Conservation (phyloP, 2,113 vertebrate genomes). For the Anhinga rufa region DNA sequence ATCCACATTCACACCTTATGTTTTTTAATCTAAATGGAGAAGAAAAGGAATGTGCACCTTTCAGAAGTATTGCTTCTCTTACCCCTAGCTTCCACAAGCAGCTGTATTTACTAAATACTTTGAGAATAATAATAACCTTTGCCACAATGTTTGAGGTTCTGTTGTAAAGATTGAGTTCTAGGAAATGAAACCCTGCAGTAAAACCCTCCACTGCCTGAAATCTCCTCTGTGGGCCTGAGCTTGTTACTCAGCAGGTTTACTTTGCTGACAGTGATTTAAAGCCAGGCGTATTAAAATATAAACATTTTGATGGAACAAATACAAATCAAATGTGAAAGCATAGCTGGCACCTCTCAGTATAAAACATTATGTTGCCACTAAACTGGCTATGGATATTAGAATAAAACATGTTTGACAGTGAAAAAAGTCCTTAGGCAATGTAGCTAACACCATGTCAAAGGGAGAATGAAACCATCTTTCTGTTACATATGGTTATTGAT, state of each 20-base stretch:
- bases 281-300: background rate
- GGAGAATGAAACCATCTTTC: slow-evolving; percentile 59
- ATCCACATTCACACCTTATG: background rate
- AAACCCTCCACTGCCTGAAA: background rate
- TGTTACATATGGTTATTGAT: slow-evolving; percentile 54
- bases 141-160: background rate
- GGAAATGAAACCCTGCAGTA: background rate
- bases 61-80: background rate
- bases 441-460: slow-evolving; percentile 38
- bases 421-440: slow-evolving; percentile 20
- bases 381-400: slow-evolving; percentile 30
- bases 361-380: slow-evolving; percentile 33
- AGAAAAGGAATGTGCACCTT: background rate
- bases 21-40: background rate
- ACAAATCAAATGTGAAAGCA: slow-evolving; percentile 43
- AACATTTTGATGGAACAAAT: slow-evolving; percentile 5
- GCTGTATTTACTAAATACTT: background rate
- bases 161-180: background rate
- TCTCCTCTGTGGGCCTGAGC: background rate
- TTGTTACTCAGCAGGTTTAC: background rate
- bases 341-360: background rate
- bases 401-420: slow-evolving; percentile 40
- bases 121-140: background rate
- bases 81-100: background rate
- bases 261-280: background rate